Conservation (phyloP, 2,797 vertebrate species). For the Pelobates cultripes region DNA sequence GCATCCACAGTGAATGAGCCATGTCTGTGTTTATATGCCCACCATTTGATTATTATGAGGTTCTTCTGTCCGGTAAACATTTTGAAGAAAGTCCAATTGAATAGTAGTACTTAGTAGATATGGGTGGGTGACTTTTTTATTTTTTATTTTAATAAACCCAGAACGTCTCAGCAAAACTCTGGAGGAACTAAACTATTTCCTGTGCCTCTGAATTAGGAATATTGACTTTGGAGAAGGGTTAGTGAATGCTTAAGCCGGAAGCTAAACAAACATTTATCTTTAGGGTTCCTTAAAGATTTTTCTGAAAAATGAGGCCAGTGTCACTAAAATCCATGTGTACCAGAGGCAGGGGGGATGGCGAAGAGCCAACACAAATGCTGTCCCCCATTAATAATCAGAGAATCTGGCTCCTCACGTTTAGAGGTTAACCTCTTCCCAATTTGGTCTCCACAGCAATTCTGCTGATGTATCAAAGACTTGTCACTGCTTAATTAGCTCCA, state of each 20-base stretch:
- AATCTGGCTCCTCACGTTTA: constrained; percentile 33
- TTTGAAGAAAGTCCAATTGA: neutral
- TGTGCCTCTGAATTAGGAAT: constrained; percentile 46
- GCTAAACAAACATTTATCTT: constrained; percentile 56
- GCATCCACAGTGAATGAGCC: constrained; percentile 1
- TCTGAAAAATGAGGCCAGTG: constrained; percentile 50
- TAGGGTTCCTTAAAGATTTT: constrained; percentile 42
- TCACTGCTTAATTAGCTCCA: constrained; percentile 9
- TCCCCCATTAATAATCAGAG: constrained; percentile 49
- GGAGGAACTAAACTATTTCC: constrained; percentile 46
- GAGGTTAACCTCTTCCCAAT: constrained; percentile 26
- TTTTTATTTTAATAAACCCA: neutral
- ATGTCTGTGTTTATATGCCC: neutral
- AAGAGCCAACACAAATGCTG: constrained; percentile 38
- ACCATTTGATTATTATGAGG: neutral
- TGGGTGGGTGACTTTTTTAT: neutral
- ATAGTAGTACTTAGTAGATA: neutral
- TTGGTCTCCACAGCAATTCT: constrained; percentile 38
- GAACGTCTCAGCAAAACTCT: constrained; percentile 38
- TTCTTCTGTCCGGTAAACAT: neutral
- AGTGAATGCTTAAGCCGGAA: constrained; percentile 40
- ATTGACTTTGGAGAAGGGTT: constrained; percentile 53
- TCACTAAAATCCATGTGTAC: constrained; percentile 49
- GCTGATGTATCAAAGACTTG: constrained; percentile 29
- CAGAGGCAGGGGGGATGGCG: constrained; percentile 42